Percentiles rank a stretch among this genome's conserved stretches.
Evolutionary conservation across 1,140 invertebrate genomes (phyloP).

Genomic region (Drosophila parvula): DNA sequence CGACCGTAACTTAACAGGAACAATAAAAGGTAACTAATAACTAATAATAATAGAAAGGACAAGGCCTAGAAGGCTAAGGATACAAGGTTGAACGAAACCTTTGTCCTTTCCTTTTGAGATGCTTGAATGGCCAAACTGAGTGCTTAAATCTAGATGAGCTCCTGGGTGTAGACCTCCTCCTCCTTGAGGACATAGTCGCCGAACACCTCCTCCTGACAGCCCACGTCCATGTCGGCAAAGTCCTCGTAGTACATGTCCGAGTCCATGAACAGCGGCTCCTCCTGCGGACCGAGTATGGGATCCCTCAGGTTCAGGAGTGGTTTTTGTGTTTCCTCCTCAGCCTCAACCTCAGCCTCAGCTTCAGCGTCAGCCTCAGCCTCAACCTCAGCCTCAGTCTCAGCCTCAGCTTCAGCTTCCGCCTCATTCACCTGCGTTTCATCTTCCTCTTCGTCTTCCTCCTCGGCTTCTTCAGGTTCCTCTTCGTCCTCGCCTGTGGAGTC

Average conservation of each 20-base stretch:
- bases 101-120: conserved; percentile 4
- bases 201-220: conserved; percentile 74
- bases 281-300: conserved; percentile 26
- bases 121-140: conserved; percentile 19
- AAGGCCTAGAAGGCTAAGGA: background rate
- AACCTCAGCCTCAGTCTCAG: background rate
- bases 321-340: conserved; percentile 24
- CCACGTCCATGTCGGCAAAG: conserved; percentile 73
- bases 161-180: conserved; percentile 73
- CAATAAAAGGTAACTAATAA: background rate
- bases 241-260: conserved; percentile 65
- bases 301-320: background rate
- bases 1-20: conserved; percentile 1
- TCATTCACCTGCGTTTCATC: conserved; percentile 24
- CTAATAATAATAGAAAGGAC: background rate
- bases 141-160: conserved; percentile 50
- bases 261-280: conserved; percentile 43
- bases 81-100: background rate
- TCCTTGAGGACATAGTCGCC: conserved; percentile 66
- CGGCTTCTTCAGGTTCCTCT: conserved; percentile 35
- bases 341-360: conserved; percentile 12
- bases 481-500: conserved; percentile 69
- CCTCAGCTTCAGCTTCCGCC: background rate
- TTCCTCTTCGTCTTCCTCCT: conserved; percentile 48
- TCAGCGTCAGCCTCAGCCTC: conserved; percentile 29